Conservation (phyloP, 1,140 invertebrate species). For the Trachymyrmex septentrionalis region DNA sequence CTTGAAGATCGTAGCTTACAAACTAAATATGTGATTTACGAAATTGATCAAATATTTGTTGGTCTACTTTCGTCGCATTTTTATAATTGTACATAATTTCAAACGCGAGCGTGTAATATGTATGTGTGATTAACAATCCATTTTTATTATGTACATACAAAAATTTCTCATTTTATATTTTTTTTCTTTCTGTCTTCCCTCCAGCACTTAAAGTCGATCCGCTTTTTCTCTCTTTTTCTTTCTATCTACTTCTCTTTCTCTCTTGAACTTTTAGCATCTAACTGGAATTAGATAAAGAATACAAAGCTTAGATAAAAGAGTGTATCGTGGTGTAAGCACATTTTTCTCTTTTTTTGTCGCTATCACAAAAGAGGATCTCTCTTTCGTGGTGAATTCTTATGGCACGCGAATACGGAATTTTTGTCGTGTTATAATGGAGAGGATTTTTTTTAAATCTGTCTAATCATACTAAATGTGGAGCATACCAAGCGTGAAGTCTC, state of each 20-base stretch:
- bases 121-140: conserved; percentile 60
- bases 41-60: not conserved
- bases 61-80: not conserved
- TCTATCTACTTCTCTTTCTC: conserved; percentile 47
- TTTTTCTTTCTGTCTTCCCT: conserved; percentile 59
- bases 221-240: conserved; percentile 70
- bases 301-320: conserved; percentile 55
- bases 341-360: not conserved
- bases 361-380: conserved; percentile 30
- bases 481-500: too few species aligned
- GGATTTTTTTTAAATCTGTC: conserved; percentile 18
- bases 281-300: conserved; percentile 78
- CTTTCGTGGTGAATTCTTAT: conserved; percentile 13
- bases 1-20: not conserved
- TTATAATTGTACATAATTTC: conserved; percentile 15
- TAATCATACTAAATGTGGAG: not conserved
- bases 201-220: conserved; percentile 62
- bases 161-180: conserved; percentile 72
- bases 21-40: not conserved
- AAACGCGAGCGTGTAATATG: conserved; percentile 36
- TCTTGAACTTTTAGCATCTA: conserved; percentile 78
- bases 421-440: not conserved
- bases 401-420: not conserved
- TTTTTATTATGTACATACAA: conserved; percentile 80
- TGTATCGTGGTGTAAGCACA: not conserved